Evolutionary conservation across 2,797 vertebrate genomes (phyloP).

Genomic region (Fistularia commersonii): DNA sequence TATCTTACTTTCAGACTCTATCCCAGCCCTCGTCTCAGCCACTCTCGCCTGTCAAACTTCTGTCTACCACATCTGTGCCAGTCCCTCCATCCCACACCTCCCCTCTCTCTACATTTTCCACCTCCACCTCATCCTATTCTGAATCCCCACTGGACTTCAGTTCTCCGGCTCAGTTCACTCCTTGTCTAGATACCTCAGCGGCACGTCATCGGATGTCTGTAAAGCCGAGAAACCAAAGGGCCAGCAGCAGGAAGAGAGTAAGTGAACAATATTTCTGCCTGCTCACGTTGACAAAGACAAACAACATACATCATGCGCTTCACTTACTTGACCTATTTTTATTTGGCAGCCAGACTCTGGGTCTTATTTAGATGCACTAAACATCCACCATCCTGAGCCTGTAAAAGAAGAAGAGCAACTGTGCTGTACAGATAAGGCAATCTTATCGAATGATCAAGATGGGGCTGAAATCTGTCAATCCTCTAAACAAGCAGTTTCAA

Average conservation of each 20-base stretch:
- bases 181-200: conserved; percentile 89
- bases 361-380: conserved; percentile 64
- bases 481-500: conserved; percentile 16
- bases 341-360: conserved; percentile 65
- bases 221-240: conserved; percentile 90
- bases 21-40: conserved; percentile 63
- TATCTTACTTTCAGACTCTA: conserved; percentile 59
- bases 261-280: conserved; percentile 63
- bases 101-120: conserved; percentile 15
- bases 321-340: not conserved
- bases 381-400: conserved; percentile 65
- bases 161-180: conserved; percentile 74
- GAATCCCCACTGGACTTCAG: conserved; percentile 76
- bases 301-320: not conserved
- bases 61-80: conserved; percentile 16
- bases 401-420: conserved; percentile 64
- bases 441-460: conserved; percentile 33
- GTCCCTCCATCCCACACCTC: conserved; percentile 12
- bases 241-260: conserved; percentile 76
- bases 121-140: conserved; percentile 17
- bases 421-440: conserved; percentile 32
- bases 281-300: not conserved
- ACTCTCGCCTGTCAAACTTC: conserved; percentile 62
- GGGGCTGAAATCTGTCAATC: not conserved
- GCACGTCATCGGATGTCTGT: conserved; percentile 93